These are phyloP conservation scores for Sisyra terminalis DNA, from an alignment of 2,888 invertebrate genomes.

Conservation along the genomic window DNA sequence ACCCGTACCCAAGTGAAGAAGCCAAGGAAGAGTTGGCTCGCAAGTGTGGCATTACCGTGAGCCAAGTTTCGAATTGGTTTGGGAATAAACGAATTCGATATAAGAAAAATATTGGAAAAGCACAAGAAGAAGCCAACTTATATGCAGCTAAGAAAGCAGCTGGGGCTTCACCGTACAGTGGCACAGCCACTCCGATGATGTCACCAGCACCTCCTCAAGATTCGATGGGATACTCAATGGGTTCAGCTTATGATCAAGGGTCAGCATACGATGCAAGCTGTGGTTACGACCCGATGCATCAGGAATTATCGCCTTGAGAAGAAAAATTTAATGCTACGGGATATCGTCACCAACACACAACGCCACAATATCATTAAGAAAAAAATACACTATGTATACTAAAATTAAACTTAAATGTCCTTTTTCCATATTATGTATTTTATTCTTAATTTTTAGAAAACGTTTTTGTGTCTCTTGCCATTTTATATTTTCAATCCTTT, in stretches of 20 bases:
- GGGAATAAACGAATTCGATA: constrained; percentile 99
- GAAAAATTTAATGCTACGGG: constrained; percentile 4
- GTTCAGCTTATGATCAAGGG: constrained; percentile 81
- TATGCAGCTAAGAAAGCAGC: constrained; percentile 98
- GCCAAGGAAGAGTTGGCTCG: constrained; percentile 98
- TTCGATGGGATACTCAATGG: constrained; percentile 86
- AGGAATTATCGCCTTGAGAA: constrained; percentile 51
- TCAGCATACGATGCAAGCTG: constrained; percentile 78
- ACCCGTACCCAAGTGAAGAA: constrained; percentile 99
- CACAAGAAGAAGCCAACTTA: constrained; percentile 97
- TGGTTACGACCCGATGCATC: constrained; percentile 87
- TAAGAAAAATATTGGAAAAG: constrained; percentile 99
- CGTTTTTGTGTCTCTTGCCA: too few relatives aligned
- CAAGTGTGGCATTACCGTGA: constrained; percentile 96
- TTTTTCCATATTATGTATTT: neutral
- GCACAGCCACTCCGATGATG: constrained; percentile 89
- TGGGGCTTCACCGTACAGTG: constrained; percentile 58
- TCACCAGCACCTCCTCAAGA: constrained; percentile 85
- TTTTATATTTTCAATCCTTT: neutral
- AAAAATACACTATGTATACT: constrained; percentile 4
- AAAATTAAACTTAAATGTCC: neutral
- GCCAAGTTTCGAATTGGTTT: constrained; percentile 97
- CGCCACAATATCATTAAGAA: constrained; percentile 6
- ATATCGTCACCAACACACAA: constrained; percentile 2
- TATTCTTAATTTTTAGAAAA: too few relatives aligned